A percentile compares a stretch with the other conserved stretches of the same genome.
Evolutionary conservation across 1,140 invertebrate species (phyloP).

Genomic region (Psix sp.): DNA sequence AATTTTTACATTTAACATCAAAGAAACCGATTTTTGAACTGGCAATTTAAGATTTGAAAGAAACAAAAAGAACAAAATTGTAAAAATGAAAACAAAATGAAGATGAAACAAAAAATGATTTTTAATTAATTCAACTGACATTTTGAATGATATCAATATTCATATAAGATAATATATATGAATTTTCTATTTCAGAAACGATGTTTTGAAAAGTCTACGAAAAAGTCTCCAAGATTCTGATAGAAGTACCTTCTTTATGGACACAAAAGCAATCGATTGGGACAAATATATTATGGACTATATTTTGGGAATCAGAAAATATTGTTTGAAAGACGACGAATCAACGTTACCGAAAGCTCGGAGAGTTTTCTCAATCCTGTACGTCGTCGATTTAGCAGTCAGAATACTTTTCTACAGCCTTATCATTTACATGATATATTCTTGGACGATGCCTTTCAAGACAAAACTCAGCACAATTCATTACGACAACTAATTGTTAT

Average conservation of each 20-base stretch:
- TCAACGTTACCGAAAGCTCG: slow-evolving; percentile 84
- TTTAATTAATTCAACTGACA: no score
- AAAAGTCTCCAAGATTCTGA: slow-evolving; percentile 80
- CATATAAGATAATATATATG: not conserved
- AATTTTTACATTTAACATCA: no score
- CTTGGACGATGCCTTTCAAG: slow-evolving; percentile 54
- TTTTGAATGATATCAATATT: not conserved
- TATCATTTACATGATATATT: slow-evolving; percentile 65
- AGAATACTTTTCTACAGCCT: slow-evolving; percentile 59
- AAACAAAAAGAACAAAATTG: no score
- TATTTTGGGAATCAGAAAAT: slow-evolving; percentile 84
- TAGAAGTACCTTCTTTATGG: slow-evolving; percentile 79
- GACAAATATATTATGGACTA: slow-evolving; percentile 83
- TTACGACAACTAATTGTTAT: slow-evolving; percentile 24
- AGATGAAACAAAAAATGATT: no score
- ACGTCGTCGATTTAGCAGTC: slow-evolving; percentile 63
- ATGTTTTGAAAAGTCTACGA: slow-evolving; percentile 82
- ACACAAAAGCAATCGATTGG: slow-evolving; percentile 81
- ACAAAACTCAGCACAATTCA: slow-evolving; percentile 46
- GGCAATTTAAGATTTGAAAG: no score
- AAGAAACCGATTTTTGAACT: no score
- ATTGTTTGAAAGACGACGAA: slow-evolving; percentile 86
- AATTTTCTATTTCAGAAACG: slow-evolving; percentile 76
- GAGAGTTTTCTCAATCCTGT: slow-evolving; percentile 71
- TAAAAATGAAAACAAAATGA: no score